Evolutionary conservation across 2,797 vertebrate genomes (phyloP), one percentile per base, ranked within the genome.

Genomic region (Varecia variegata): DNA sequence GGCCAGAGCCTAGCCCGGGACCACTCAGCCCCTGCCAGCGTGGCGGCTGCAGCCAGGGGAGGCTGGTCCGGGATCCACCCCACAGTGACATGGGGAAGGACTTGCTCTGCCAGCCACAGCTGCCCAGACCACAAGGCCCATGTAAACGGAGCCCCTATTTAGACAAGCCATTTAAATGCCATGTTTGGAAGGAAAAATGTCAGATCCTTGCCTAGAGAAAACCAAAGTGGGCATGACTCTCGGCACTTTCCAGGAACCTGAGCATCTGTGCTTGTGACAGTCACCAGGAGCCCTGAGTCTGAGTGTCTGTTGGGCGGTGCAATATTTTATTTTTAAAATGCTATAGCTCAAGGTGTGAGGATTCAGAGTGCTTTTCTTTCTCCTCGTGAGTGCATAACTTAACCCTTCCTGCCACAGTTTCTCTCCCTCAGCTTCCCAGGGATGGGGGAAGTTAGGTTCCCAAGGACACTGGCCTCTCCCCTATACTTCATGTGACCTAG

Each of bases 201-300:
- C 81, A 54, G 43, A 43, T 40, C 68, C 85, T 35, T 79, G 56
- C 43, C 25, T 56, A 74, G 23, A 82, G 56, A 88, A 95, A 92
- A 85, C 38, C 45, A 58, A 40, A 4, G 8, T 77, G 94, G 79
- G 21, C 10, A 30, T 56, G 93, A 88, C 43, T 94, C 91, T 74
- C 0, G 7, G 54, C 17, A 3, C 89, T 84, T 76, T 85, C 77
- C 76, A 85, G 81, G 92, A 94, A 93, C 47, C 79, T 23, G 11
- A 40, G 35, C 8, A 0, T 11, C 23, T 8, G 30, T 11, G 38
- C 35, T 62, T 7, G 1, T 52, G 85, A 35, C 5, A 2, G 68
- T 27, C 27, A n/a, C 21, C n/a, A 25, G 40, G 80, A 62, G 50
- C 68, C 62, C 14, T 1, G 13, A 17, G 5, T 0, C 14, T 2